Conservation (phyloP, 2,888 invertebrate species). For the Onchidella celtica region DNA sequence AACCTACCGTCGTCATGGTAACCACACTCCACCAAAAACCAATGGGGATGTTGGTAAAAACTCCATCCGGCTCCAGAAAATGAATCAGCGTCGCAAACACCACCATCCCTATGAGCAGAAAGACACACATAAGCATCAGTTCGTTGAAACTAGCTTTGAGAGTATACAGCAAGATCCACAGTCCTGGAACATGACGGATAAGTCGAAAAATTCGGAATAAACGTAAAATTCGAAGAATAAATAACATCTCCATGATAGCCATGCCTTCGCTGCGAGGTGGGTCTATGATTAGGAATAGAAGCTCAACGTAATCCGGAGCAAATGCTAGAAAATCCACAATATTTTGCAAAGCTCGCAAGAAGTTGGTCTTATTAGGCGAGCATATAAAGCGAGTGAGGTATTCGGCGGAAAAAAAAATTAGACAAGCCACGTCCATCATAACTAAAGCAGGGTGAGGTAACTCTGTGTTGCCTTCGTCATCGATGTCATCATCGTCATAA, state of each 20-base stretch:
- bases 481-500: constrained; percentile 6
- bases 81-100: constrained; percentile 77
- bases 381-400: constrained; percentile 73
- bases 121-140: constrained; percentile 76
- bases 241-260: constrained; percentile 73
- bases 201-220: constrained; percentile 76
- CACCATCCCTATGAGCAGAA: constrained; percentile 77
- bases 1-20: constrained; percentile 79
- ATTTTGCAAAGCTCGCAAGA: constrained; percentile 73
- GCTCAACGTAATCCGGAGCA: constrained; percentile 75
- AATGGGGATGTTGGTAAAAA: constrained; percentile 76
- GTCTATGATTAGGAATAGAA: constrained; percentile 66
- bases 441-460: constrained; percentile 72
- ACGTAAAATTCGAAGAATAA: constrained; percentile 74
- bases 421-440: constrained; percentile 73
- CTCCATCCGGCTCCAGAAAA: constrained; percentile 72
- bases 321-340: constrained; percentile 76
- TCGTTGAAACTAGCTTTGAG: constrained; percentile 78
- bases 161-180: constrained; percentile 77
- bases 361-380: constrained; percentile 72
- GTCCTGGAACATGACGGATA: constrained; percentile 75
- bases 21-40: constrained; percentile 79
- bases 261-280: constrained; percentile 62
- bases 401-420: constrained; percentile 75
- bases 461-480: constrained; percentile 35